Evolutionary conservation across 2,888 invertebrate species (phyloP).

Genomic region (Alcis repandata): DNA sequence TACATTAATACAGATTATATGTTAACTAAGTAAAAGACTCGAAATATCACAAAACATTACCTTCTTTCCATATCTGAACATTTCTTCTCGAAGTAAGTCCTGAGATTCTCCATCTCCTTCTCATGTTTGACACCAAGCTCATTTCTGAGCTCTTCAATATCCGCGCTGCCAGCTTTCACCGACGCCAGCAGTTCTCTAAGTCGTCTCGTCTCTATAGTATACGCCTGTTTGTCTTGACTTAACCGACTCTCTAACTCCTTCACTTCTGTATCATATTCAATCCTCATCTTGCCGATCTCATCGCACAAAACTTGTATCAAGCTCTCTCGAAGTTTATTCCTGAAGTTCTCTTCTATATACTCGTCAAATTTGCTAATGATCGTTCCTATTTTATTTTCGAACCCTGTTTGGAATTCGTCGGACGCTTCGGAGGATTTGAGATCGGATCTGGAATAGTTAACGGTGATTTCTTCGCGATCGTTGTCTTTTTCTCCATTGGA

Average conservation of each 20-base stretch:
- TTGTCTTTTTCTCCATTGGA: slow-evolving; percentile 83
- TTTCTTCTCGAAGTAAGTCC: slow-evolving; percentile 93
- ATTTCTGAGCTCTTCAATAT: slow-evolving; percentile 83
- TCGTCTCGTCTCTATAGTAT: slow-evolving; percentile 82
- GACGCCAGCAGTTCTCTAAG: slow-evolving; percentile 85
- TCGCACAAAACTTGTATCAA: slow-evolving; percentile 85
- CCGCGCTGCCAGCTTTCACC: slow-evolving; percentile 86
- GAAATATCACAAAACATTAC: slow-evolving; percentile 64
- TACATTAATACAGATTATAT: neutral
- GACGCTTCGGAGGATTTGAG: slow-evolving; percentile 70
- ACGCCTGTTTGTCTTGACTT: slow-evolving; percentile 86
- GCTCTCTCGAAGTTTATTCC: slow-evolving; percentile 83
- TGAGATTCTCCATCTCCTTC: slow-evolving; percentile 92
- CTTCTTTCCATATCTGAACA: slow-evolving; percentile 93
- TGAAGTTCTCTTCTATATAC: slow-evolving; percentile 74
- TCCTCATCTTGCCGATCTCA: slow-evolving; percentile 81
- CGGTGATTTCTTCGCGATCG: slow-evolving; percentile 79
- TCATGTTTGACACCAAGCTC: slow-evolving; percentile 89
- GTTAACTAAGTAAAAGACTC: neutral
- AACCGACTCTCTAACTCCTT: slow-evolving; percentile 78
- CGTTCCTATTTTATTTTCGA: slow-evolving; percentile 69
- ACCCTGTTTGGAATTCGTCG: slow-evolving; percentile 74
- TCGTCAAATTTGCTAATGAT: slow-evolving; percentile 73
- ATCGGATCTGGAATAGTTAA: slow-evolving; percentile 79
- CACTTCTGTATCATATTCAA: slow-evolving; percentile 73